Evolutionary conservation across 2,113 vertebrate species (phyloP).

Genomic region (Muntiacus reevesi): DNA sequence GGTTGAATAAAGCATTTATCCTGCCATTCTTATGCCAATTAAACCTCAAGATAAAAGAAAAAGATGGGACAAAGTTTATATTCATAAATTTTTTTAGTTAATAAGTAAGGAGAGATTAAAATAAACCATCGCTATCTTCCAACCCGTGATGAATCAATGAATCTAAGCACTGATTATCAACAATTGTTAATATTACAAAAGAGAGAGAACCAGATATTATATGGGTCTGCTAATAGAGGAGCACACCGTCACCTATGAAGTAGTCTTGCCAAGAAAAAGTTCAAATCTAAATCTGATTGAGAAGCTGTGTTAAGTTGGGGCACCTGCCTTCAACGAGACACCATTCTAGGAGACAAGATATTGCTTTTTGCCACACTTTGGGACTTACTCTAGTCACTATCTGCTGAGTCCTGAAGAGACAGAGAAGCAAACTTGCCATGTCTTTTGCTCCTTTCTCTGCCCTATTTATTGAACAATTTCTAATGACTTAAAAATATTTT

Average conservation of each 20-base stretch:
- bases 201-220: neutral
- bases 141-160: neutral
- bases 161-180: neutral
- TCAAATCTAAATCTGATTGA: neutral
- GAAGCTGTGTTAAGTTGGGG: neutral
- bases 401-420: neutral
- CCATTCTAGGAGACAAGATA: neutral
- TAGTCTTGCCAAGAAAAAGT: neutral
- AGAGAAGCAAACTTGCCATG: neutral
- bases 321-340: neutral
- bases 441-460: neutral
- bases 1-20: neutral
- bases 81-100: neutral
- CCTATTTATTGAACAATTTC: neutral
- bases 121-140: neutral
- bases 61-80: neutral
- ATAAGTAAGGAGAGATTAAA: neutral
- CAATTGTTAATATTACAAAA: neutral
- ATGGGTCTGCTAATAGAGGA: neutral
- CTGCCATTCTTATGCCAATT: neutral
- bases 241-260: neutral
- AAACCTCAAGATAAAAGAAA: neutral
- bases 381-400: neutral
- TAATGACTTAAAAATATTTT: neutral
- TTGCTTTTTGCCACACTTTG: neutral